Conservation (phyloP, 2,888 invertebrate species). For the Tillus elongatus region DNA sequence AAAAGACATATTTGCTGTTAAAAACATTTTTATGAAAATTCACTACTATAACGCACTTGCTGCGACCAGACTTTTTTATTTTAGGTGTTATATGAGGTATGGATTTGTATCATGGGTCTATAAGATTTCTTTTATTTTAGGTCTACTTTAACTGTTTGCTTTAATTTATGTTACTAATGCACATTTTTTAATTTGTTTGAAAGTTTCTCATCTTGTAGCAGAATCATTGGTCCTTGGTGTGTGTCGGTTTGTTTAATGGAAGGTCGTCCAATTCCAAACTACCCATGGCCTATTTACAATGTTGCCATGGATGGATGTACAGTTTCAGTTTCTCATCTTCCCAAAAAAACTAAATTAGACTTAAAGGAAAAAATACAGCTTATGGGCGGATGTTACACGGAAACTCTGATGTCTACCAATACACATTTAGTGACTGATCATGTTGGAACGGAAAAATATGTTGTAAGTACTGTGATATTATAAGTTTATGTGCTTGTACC, state of each 20-base stretch:
- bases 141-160: too few relatives aligned
- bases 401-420: constrained; percentile 53
- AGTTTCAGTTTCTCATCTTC: constrained; percentile 52
- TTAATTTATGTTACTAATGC: too few relatives aligned
- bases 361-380: constrained; percentile 56
- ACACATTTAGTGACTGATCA: constrained; percentile 77
- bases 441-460: constrained; percentile 67
- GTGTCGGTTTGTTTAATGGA: constrained; percentile 64
- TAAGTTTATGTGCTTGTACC: too few relatives aligned
- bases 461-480: constrained; percentile 50
- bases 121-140: too few relatives aligned
- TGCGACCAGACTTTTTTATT: too few relatives aligned
- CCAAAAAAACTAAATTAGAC: constrained; percentile 43
- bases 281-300: constrained; percentile 67
- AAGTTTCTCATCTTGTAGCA: too few relatives aligned
- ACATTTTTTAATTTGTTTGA: too few relatives aligned
- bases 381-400: constrained; percentile 68
- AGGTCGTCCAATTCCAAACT: constrained; percentile 64
- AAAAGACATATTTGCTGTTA: too few relatives aligned
- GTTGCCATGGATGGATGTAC: constrained; percentile 69
- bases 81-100: too few relatives aligned
- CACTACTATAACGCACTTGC: too few relatives aligned
- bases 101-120: too few relatives aligned
- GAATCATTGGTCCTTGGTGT: constrained; percentile 77
- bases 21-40: too few relatives aligned